Percentiles rank a stretch among this genome's conserved stretches.
These are phyloP conservation scores for Incurvaria masculella DNA, from an alignment of 2,888 invertebrate species.

Conservation along the genomic window DNA sequence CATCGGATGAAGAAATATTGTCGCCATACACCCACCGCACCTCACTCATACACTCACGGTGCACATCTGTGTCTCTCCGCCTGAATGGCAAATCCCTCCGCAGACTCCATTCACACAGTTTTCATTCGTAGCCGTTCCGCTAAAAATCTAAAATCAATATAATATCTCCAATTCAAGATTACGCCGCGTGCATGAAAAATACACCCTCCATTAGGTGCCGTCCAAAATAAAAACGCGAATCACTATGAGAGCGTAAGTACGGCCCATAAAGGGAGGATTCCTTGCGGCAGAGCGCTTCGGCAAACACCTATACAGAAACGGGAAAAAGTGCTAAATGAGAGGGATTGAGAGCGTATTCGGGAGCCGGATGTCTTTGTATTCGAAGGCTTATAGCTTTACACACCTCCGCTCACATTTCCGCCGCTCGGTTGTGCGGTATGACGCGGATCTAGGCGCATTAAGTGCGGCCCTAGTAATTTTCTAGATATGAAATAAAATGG, in stretches of 20 bases:
- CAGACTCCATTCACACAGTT: slow-evolving; percentile 40
- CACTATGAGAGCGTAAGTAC: slow-evolving; percentile 54
- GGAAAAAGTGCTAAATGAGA: slow-evolving; percentile 54
- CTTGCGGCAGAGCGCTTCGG: slow-evolving; percentile 48
- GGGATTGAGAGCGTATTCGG: slow-evolving; percentile 34
- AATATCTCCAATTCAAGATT: slow-evolving; percentile 57
- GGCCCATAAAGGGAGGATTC: slow-evolving; percentile 50
- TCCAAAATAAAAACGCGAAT: slow-evolving; percentile 56
- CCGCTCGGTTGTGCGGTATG: too few relatives aligned
- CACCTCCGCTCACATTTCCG: background rate
- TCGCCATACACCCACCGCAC: too few relatives aligned
- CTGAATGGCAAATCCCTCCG: background rate
- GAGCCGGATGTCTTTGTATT: background rate
- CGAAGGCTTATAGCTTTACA: background rate
- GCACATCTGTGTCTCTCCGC: too few relatives aligned
- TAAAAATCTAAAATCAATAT: slow-evolving; percentile 59
- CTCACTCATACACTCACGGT: too few relatives aligned
- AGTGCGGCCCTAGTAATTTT: too few relatives aligned
- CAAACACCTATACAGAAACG: slow-evolving; percentile 54
- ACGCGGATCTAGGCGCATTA: too few relatives aligned
- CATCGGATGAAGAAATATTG: too few relatives aligned
- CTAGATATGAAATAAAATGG: too few relatives aligned
- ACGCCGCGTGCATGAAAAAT: slow-evolving; percentile 53
- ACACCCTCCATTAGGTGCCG: slow-evolving; percentile 48
- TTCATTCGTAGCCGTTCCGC: slow-evolving; percentile 54